These are phyloP conservation scores for Odontocerum albicorne DNA, from an alignment of 2,888 invertebrate genomes.

Conservation along the genomic window DNA sequence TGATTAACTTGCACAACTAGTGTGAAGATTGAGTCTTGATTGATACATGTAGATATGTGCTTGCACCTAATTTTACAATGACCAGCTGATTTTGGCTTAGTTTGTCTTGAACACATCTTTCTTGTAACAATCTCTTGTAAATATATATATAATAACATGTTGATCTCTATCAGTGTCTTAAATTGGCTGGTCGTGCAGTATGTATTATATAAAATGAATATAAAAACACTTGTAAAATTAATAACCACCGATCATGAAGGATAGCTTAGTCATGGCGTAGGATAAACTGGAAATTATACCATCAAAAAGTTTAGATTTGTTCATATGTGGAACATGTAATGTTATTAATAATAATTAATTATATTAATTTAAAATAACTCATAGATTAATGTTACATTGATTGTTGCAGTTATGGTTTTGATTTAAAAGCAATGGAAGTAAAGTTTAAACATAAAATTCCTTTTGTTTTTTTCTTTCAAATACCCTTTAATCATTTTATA, in stretches of 20 bases:
- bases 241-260: neutral
- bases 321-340: conserved; percentile 22
- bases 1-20: conserved; percentile 13
- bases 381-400: conserved; percentile 34
- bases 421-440: conserved; percentile 29
- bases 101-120: neutral
- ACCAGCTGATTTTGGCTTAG: conserved; percentile 3
- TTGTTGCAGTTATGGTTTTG: conserved; percentile 36
- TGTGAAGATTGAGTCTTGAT: conserved; percentile 15
- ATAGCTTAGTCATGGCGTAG: conserved; percentile 22
- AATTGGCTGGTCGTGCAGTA: conserved; percentile 29
- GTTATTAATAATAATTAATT: conserved; percentile 24
- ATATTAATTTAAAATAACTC: conserved; percentile 27
- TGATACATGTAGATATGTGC: conserved; percentile 31
- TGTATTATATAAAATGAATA: neutral
- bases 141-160: conserved; percentile 20
- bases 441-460: conserved; percentile 24
- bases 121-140: conserved; percentile 1
- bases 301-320: conserved; percentile 23
- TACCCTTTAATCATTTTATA: no score
- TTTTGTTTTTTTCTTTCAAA: neutral
- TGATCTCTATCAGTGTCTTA: conserved; percentile 22
- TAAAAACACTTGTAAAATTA: neutral
- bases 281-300: conserved; percentile 13
- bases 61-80: conserved; percentile 21